Evolutionary conservation across 2,113 vertebrate species (phyloP), one percentile per base, ranked within the genome.

Genomic region (Leptocoma aspasia): DNA sequence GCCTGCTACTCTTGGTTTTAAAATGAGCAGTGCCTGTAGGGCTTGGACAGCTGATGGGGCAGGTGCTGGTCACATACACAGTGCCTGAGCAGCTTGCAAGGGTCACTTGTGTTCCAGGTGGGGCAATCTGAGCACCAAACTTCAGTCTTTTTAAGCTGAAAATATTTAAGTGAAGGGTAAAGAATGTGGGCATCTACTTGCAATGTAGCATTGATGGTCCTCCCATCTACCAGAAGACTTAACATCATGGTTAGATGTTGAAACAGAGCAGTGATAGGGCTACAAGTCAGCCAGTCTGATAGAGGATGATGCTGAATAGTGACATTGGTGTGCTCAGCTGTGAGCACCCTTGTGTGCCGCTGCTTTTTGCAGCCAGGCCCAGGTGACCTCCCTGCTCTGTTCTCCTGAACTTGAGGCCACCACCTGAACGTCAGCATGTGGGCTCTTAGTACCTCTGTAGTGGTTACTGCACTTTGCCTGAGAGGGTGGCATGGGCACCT

Each of bases 31-130:
- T 39, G 20, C 15, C 50, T 33, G 16, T 24, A 39, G 27, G 3
- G 2, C 31, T 50, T 30, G 18, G 12, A 70, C 23, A 26, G 73
- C 42, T 66, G 56, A 23, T 22, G 49, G 35, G 35, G 20, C 28
- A 57, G 77, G 47, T 0, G 0, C 30, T 44, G 70, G 31, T 80
- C 17, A 5, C 9, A 5, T 13, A 42, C 10, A 4, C 5, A 13
- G 47, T 49, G 69, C 52, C 52, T 54, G 35, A 77, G 28, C 59
- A 53, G 45, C 42, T 54, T 79, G n/a, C 20, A 44, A 33, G 45
- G 81, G 42, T 33, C 45, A 13, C 19, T 39, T 39, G 19, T 28
- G 12, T 63, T 64, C 57, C 23, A 24, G n/a, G 21, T 59, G 35
- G 24, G 41, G 12, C 28, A 52, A 22, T 17, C 17, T 65, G 10